Percentiles rank a stretch among this genome's conserved stretches.
These are phyloP conservation scores for Alviniconcha strummeri DNA, from an alignment of 2,888 invertebrate species.

Conservation along the genomic window DNA sequence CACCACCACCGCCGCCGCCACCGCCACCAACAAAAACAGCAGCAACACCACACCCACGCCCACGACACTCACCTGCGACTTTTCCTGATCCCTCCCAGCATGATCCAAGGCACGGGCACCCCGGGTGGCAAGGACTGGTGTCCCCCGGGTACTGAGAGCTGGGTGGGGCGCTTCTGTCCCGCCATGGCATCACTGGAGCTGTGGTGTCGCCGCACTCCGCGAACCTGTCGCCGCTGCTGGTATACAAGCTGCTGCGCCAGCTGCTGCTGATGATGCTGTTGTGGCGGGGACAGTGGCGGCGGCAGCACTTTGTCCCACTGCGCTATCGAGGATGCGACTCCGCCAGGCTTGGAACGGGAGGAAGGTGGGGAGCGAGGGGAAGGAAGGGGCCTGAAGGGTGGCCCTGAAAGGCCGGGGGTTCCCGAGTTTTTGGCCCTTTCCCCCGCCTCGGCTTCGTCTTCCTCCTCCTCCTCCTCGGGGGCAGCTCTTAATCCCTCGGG, in stretches of 20 bases:
- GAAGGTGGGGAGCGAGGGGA: neutral
- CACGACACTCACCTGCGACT: conserved; percentile 20
- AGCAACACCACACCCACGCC: neutral
- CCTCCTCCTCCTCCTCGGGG: neutral
- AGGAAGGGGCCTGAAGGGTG: too few relatives aligned
- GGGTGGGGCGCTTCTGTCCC: conserved; percentile 16
- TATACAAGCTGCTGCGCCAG: neutral
- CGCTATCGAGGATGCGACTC: neutral
- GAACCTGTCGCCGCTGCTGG: neutral
- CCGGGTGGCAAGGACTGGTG: neutral
- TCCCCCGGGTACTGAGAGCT: conserved; percentile 9
- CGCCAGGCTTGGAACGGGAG: neutral
- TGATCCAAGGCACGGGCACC: conserved; percentile 8
- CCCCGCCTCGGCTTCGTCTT: neutral
- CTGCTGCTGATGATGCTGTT: conserved; percentile 14
- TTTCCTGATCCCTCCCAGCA: conserved; percentile 21
- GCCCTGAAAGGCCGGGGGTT: too few relatives aligned
- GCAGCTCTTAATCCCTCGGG: too few relatives aligned
- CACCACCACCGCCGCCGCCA: too few relatives aligned
- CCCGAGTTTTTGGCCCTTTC: neutral
- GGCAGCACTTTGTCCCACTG: neutral
- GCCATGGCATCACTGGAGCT: conserved; percentile 22
- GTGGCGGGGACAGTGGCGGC: neutral
- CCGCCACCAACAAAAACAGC: neutral
- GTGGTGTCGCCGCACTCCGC: conserved; percentile 12